A percentile compares a stretch with the other conserved stretches of the same genome.
Evolutionary conservation across 2,888 invertebrate genomes (phyloP).

Genomic region (Cenopis cana): DNA sequence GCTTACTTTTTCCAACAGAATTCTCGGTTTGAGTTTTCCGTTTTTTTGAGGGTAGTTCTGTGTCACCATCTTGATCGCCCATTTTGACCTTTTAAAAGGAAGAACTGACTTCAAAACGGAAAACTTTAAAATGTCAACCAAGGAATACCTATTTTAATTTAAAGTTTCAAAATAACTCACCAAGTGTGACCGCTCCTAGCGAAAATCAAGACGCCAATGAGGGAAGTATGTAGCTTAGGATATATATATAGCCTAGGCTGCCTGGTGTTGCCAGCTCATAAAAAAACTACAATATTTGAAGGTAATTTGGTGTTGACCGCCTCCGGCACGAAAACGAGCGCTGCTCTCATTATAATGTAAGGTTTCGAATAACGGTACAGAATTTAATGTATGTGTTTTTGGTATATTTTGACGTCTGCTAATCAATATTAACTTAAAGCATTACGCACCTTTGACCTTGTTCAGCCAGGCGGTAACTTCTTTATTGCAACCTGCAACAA

Average conservation of each 20-base stretch:
- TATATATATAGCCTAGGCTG: too few relatives aligned
- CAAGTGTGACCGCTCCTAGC: slow-evolving; percentile 1
- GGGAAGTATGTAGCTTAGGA: not conserved
- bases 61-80: not conserved
- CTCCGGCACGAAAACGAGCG: slow-evolving; percentile 5
- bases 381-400: not conserved
- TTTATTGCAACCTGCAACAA: slow-evolving; percentile 72
- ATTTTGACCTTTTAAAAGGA: not conserved
- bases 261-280: too few relatives aligned
- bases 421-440: slow-evolving; percentile 31
- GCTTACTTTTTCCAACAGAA: slow-evolving; percentile 1
- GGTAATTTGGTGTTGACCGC: not conserved
- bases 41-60: not conserved
- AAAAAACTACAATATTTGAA: too few relatives aligned
- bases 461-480: slow-evolving; percentile 73
- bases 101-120: too few relatives aligned
- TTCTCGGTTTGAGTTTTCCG: not conserved
- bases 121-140: not conserved
- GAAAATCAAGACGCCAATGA: slow-evolving; percentile 11
- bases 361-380: slow-evolving; percentile 3
- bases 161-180: not conserved
- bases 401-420: not conserved
- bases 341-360: slow-evolving; percentile 7
- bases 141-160: not conserved
- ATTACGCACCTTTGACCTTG: slow-evolving; percentile 72